Conservation (phyloP, 2,888 invertebrate genomes). For the Harmothoe impar region DNA sequence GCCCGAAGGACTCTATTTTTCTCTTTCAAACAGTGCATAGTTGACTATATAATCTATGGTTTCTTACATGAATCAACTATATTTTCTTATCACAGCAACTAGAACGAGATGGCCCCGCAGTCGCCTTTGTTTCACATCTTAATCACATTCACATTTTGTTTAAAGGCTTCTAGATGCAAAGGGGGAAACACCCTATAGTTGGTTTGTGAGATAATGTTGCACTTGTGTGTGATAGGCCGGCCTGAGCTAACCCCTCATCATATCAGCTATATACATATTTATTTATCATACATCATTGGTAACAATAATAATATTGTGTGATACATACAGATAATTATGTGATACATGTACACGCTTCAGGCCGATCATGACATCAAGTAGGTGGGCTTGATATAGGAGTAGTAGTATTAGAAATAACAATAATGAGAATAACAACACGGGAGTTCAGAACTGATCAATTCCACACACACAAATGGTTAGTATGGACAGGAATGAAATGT, state of each 20-base stretch:
- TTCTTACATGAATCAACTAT: background rate
- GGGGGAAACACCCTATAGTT: background rate
- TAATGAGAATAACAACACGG: slow-evolving; percentile 30
- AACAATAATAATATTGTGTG: background rate
- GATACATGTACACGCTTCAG: slow-evolving; percentile 6
- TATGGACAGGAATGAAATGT: slow-evolving; percentile 53
- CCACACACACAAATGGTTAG: slow-evolving; percentile 41
- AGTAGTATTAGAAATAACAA: background rate
- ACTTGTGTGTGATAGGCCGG: background rate
- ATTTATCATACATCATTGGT: background rate
- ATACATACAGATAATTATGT: slow-evolving; percentile 5
- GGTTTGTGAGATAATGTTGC: background rate
- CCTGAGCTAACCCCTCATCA: background rate
- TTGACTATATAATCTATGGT: background rate
- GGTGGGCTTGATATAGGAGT: slow-evolving; percentile 33
- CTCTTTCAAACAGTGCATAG: slow-evolving; percentile 34
- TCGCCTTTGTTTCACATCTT: background rate
- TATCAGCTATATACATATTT: slow-evolving; percentile 1
- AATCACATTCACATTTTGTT: background rate
- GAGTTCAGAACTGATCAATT: background rate
- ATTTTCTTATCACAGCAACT: slow-evolving; percentile 30
- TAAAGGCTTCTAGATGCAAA: no score
- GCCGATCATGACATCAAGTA: background rate
- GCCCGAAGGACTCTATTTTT: background rate
- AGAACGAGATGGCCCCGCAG: background rate